Base-by-base conservation (phyloP, 2,113 vertebrate genomes). In the Anthoscopus minutus region DNA sequence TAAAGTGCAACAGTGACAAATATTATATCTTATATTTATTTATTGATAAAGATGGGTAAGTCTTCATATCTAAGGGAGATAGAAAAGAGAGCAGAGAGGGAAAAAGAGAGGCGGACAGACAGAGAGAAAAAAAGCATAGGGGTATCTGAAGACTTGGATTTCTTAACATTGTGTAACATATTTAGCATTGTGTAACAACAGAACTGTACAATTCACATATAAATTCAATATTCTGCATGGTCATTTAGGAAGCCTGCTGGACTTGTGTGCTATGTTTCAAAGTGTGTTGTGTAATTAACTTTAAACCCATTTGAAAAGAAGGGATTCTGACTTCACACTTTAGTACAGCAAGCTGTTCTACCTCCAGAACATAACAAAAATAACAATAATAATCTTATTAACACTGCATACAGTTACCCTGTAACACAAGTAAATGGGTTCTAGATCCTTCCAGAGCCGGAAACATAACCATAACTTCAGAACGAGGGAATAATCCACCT, bases 1-100 rank as follows among this genome's bases (percentile, higher is more conserved):
- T 37, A 53, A 44, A 54, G 48, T 5, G 5, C 0, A 2, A 45
- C 35, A 3, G 1, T 24, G 20, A 20, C 12, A 54, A 45, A 45
- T 44, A 24, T 15, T 79, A 4, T 40, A 25, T 37, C 38, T 37
- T 38, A 45, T 50, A 66, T 37, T 2, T 2, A 7, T 25, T 54
- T 24, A 45, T 15, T 45, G 50, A 13, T 31, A 30, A 37, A 54
- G 48, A 53, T 35, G 25, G 9, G 3, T 44, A 24, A 54, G 33
- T 37, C 16, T 5, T 45, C 13, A 8, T 14, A 30, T 21, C 33
- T 25, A 45, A 45, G 25, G 4, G 7, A 33, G 10, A 31, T 7
- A 31, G 10, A 54, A 45, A 66, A 56, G 40, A 56, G 16, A 31
- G 8, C 6, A 16, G n/a, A 66, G 13, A 56, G 40, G 27, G 13